Evolutionary conservation across 2,797 vertebrate genomes (phyloP).

Genomic region (Myotis vivesi): DNA sequence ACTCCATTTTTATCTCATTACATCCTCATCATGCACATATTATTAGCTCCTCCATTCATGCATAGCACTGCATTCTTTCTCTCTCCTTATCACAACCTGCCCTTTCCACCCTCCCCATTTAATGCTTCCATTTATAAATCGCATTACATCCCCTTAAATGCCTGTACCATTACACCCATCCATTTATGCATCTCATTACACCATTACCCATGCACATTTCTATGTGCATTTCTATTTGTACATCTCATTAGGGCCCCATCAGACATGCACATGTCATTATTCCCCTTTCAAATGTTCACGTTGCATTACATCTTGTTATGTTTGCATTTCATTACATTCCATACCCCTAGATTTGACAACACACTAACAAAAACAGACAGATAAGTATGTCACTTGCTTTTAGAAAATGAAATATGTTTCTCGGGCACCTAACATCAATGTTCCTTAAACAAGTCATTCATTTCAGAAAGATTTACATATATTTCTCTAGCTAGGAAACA

Average conservation of each 20-base stretch:
- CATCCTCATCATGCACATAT: neutral
- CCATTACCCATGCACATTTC: neutral
- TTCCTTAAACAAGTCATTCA: constrained; percentile 51
- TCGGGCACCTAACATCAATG: neutral
- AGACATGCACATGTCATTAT: neutral
- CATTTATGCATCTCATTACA: constrained; percentile 60
- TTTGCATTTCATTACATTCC: constrained; percentile 41
- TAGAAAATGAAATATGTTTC: constrained; percentile 59
- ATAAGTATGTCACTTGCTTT: constrained; percentile 55
- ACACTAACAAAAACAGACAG: constrained; percentile 59
- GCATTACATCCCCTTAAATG: neutral
- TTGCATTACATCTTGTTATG: constrained; percentile 6
- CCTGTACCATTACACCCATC: constrained; percentile 16
- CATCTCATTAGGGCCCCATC: constrained; percentile 54
- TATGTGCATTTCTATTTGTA: neutral
- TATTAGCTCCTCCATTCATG: neutral
- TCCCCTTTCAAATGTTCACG: constrained; percentile 4
- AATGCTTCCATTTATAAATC: constrained; percentile 59
- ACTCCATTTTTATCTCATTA: constrained; percentile 43
- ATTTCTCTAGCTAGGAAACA: constrained; percentile 30
- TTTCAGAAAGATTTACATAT: constrained; percentile 47
- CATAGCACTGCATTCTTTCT: neutral
- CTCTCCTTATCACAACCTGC: constrained; percentile 34
- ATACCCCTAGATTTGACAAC: constrained; percentile 36
- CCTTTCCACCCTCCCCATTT: constrained; percentile 46